Evolutionary conservation across 1,140 invertebrate genomes (phyloP).

Genomic region (Caenorhabditis tropicalis): DNA sequence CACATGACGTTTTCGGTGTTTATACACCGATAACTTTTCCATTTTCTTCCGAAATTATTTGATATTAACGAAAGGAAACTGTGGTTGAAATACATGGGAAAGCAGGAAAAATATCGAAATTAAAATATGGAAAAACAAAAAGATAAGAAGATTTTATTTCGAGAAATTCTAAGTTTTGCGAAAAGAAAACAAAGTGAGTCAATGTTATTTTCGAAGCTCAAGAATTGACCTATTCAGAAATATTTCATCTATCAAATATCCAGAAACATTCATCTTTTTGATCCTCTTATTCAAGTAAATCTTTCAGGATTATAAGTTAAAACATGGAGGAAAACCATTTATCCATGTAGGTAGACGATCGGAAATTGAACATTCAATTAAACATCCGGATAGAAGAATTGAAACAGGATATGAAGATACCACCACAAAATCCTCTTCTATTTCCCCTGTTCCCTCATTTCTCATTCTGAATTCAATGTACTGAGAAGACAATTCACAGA

Average conservation of each 20-base stretch:
- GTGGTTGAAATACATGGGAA: not conserved
- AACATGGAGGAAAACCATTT: not conserved
- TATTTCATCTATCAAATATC: no score
- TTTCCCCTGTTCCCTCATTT: not conserved
- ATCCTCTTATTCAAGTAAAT: not conserved
- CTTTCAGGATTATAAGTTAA: not conserved
- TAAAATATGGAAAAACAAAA: not conserved
- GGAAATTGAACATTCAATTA: not conserved
- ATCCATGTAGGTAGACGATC: not conserved
- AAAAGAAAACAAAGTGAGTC: not conserved
- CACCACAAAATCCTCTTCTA: no score
- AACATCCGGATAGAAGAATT: not conserved
- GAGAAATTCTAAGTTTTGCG: not conserved
- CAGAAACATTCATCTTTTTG: no score
- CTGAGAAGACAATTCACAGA: no score
- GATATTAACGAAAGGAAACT: no score
- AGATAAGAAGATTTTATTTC: not conserved
- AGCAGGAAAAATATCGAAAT: not conserved
- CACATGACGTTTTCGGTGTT: conserved; percentile 1
- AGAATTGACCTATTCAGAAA: no score
- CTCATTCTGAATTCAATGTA: not conserved
- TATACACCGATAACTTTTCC: not conserved
- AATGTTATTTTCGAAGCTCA: not conserved
- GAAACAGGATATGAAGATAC: no score
- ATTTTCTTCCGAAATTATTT: no score